Conservation (phyloP, 2,888 invertebrate species). For the Ochlodes sylvanus region DNA sequence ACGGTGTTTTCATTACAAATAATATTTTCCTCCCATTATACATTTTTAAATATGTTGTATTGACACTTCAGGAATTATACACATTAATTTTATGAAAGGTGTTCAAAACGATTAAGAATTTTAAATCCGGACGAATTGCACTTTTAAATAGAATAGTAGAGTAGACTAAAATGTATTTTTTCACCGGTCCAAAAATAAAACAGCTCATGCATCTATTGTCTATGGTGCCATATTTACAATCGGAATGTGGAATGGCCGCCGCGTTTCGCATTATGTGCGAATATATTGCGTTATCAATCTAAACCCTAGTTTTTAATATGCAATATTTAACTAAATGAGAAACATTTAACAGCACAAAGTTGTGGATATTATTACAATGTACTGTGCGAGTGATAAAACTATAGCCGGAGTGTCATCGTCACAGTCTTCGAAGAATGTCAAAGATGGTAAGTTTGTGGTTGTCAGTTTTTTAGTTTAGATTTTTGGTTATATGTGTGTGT, state of each 20-base stretch:
- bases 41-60: no score
- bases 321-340: constrained; percentile 84
- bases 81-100: no score
- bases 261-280: constrained; percentile 72
- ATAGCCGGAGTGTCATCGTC: constrained; percentile 90
- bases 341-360: constrained; percentile 68
- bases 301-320: constrained; percentile 73
- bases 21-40: not conserved
- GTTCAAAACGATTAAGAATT: no score
- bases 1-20: not conserved
- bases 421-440: constrained; percentile 89
- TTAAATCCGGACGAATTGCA: no score
- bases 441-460: constrained; percentile 88
- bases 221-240: constrained; percentile 80
- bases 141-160: no score
- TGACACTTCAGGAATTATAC: no score
- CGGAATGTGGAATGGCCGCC: constrained; percentile 84
- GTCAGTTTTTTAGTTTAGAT: constrained; percentile 47
- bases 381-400: constrained; percentile 91
- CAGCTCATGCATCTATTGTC: constrained; percentile 50
- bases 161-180: constrained; percentile 20
- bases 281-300: constrained; percentile 68
- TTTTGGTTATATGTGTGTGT: constrained; percentile 32
- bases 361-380: constrained; percentile 82
- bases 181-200: constrained; percentile 30